phyloP scores from a whole-genome alignment of 2,888 invertebrate species.

The Neoascia interrupta region DNA sequence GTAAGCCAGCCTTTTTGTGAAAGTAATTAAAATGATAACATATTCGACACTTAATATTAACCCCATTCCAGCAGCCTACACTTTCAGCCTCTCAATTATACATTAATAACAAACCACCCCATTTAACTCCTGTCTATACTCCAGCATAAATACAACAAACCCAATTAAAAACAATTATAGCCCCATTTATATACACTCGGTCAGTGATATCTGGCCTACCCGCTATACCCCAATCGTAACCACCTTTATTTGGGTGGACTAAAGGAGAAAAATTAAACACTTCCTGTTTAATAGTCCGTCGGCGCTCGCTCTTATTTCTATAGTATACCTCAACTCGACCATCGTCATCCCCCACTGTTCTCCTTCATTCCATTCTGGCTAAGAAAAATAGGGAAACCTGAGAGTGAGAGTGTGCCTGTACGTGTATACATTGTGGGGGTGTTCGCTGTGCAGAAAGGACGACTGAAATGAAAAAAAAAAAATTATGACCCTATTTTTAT shows the following conservation, averaged over 20 bases:
- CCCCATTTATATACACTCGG: constrained; percentile 58
- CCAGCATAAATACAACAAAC: constrained; percentile 46
- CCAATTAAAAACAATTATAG: constrained; percentile 61
- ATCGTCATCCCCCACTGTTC: constrained; percentile 10
- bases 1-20: too few species aligned
- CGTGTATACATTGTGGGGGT: not conserved
- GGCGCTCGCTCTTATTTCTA: constrained; percentile 48
- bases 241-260: constrained; percentile 22
- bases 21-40: too few species aligned
- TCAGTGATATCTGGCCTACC: constrained; percentile 47
- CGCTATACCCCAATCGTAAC: constrained; percentile 8
- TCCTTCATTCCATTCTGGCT: constrained; percentile 40
- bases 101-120: too few species aligned
- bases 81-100: too few species aligned
- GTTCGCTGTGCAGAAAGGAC: constrained; percentile 28
- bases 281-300: constrained; percentile 61
- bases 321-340: constrained; percentile 6
- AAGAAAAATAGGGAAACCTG: not conserved
- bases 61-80: too few species aligned
- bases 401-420: not conserved
- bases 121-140: too few species aligned
- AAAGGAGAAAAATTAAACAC: constrained; percentile 52
- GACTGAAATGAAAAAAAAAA: constrained; percentile 55
- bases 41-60: too few species aligned
- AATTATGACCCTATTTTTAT: constrained; percentile 63